These are phyloP conservation scores for Pseudomugil tenellus DNA, from an alignment of 2,797 vertebrate species.

Conservation along the genomic window DNA sequence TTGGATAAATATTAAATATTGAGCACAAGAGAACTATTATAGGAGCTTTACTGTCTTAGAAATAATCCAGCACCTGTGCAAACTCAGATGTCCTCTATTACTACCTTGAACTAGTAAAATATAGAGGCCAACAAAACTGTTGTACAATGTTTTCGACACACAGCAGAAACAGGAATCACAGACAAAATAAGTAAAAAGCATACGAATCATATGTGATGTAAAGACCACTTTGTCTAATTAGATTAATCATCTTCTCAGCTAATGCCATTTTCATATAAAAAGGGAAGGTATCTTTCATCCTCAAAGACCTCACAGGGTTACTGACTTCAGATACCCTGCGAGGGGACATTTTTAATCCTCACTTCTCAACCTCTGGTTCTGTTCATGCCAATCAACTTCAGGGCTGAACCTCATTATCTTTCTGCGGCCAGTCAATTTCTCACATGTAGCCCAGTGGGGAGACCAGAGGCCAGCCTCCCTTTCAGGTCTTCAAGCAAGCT, in stretches of 20 bases:
- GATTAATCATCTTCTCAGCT: neutral
- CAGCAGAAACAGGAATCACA: neutral
- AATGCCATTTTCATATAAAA: conserved; percentile 1
- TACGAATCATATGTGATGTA: neutral
- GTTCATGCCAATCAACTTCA: conserved; percentile 58
- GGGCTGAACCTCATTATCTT: conserved; percentile 64
- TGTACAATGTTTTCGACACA: conserved; percentile 17
- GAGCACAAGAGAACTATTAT: conserved; percentile 36
- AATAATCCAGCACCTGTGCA: conserved; percentile 24
- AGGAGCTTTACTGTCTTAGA: conserved; percentile 25
- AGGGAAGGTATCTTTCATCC: conserved; percentile 10
- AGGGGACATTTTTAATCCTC: conserved; percentile 58
- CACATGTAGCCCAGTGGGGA: conserved; percentile 42
- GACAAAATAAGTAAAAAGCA: neutral
- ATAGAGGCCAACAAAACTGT: conserved; percentile 17
- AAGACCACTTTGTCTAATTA: neutral
- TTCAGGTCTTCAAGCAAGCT: conserved; percentile 57
- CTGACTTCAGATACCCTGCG: conserved; percentile 35
- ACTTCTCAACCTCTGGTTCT: conserved; percentile 51
- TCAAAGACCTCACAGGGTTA: conserved; percentile 18
- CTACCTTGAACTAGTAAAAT: conserved; percentile 9
- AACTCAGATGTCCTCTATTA: conserved; percentile 21
- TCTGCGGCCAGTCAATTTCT: conserved; percentile 40
- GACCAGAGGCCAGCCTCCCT: conserved; percentile 52
- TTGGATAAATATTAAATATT: too few relatives aligned